Evolutionary conservation across 2,113 vertebrate species (phyloP).

Genomic region (Sebastes fasciatus): DNA sequence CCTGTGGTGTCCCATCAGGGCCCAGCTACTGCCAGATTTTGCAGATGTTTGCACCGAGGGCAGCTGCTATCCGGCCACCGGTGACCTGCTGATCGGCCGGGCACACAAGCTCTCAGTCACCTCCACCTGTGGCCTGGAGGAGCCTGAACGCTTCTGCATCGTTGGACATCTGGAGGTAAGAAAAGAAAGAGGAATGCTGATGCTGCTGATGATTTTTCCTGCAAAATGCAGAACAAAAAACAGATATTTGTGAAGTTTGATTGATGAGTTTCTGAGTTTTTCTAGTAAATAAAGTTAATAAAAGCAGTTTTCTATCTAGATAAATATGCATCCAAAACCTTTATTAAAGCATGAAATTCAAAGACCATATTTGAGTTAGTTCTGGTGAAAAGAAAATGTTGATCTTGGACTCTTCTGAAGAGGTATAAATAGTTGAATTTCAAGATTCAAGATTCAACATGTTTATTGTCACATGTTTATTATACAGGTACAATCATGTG

Average conservation of each 20-base stretch:
- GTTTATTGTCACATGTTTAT: too few relatives aligned
- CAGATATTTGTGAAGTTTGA: not conserved
- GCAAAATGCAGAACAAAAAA: not conserved
- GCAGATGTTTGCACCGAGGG: conserved; percentile 91
- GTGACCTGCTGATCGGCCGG: conserved; percentile 93
- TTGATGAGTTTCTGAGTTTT: too few relatives aligned
- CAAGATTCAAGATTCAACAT: too few relatives aligned
- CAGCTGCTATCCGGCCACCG: conserved; percentile 96
- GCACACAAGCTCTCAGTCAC: conserved; percentile 87
- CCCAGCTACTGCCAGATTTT: conserved; percentile 86
- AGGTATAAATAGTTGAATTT: not conserved
- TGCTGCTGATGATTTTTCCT: not conserved
- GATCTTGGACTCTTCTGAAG: not conserved
- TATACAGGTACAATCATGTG: too few relatives aligned
- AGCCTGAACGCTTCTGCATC: conserved; percentile 90
- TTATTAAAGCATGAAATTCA: not conserved
- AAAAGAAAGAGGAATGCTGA: not conserved
- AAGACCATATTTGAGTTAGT: not conserved
- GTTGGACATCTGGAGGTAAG: conserved; percentile 92
- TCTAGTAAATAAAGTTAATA: not conserved
- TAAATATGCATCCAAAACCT: not conserved
- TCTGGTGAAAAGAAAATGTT: not conserved
- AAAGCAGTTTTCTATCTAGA: not conserved
- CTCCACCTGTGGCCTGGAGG: conserved; percentile 91
- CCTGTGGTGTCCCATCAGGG: conserved; percentile 69